Evolutionary conservation across 2,888 invertebrate genomes (phyloP), one percentile per base, ranked within the genome.

Genomic region (Heliconius hortense): DNA sequence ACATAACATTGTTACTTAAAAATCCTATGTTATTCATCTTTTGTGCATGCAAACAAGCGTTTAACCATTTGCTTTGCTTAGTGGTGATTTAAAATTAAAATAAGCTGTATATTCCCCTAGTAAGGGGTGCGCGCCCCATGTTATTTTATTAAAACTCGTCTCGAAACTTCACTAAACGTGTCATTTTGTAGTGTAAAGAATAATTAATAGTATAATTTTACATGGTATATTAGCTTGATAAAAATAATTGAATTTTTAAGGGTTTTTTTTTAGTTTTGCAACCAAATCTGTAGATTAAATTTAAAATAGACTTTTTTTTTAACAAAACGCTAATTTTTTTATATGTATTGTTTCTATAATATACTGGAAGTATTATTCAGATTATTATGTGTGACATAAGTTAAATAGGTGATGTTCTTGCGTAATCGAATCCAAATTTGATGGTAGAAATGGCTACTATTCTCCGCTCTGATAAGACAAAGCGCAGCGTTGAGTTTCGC

Each of bases 31-130:
- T 43, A 71, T 71, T 71, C 71, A 28, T 71, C 60, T 21, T 68
- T 48, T 75, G 67, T 60, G 68, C 39, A 74, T 63, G 35, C 53
- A 76, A 79, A 79, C 60, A 74, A 62, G 69, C 75, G 75, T 77
- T 76, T 74, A 78, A 72, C 76, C 79, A 80, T 81, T 81, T 77
- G 76, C 79, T 77, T 79, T 69, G 76, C 77, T 79, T 79, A 79
- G 64, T 77, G 78, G 78, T 78, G 76, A 80, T 82, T 79, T 82
- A 79, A 81, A 81, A 82, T 82, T 81, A 82, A 80, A 82, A 82
- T 81, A 79, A 80, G 79, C 79, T 56, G 39, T 72, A 69, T 77
- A 75, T 77, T 73, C 74, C 80, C 72, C 75, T 63, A 56, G 73
- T 72, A 73, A 69, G 72, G 78, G 80, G 78, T 68, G 77, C 70